These are phyloP conservation scores for Dunckerocampus dactyliophorus DNA, from an alignment of 2,113 vertebrate species.

Conservation along the genomic window DNA sequence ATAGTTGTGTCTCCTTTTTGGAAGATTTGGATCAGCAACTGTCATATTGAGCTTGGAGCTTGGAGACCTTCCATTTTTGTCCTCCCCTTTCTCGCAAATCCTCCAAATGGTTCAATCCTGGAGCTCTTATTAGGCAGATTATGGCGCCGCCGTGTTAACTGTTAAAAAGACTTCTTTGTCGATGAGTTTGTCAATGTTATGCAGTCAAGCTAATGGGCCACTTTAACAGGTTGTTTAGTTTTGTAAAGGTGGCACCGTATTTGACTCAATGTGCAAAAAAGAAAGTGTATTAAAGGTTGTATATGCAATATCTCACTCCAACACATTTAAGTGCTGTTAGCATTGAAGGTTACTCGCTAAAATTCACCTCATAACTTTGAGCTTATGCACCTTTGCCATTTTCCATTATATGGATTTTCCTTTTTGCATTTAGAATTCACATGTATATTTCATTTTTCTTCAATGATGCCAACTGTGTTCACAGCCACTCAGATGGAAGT, in stretches of 20 bases:
- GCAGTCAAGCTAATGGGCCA: too few relatives aligned
- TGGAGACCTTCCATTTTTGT: too few relatives aligned
- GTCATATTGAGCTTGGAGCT: background rate
- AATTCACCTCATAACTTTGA: slow-evolving; percentile 50
- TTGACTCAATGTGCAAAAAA: slow-evolving; percentile 7
- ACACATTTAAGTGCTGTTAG: slow-evolving; percentile 33
- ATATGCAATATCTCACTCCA: background rate
- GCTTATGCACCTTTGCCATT: slow-evolving; percentile 36
- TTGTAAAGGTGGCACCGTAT: too few relatives aligned
- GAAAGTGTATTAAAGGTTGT: background rate
- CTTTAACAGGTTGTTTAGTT: too few relatives aligned
- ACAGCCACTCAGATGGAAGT: background rate
- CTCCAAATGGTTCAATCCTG: too few relatives aligned
- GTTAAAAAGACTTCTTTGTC: too few relatives aligned
- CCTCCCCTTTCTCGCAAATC: too few relatives aligned
- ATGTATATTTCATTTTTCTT: slow-evolving; percentile 9
- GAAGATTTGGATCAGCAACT: too few relatives aligned
- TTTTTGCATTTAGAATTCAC: background rate
- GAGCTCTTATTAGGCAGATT: too few relatives aligned
- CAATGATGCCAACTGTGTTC: background rate
- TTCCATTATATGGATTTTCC: slow-evolving; percentile 19
- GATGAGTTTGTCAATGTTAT: too few relatives aligned
- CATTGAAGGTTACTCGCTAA: slow-evolving; percentile 42
- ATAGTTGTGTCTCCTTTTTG: background rate
- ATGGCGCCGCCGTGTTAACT: too few relatives aligned